Evolutionary conservation across 2,888 invertebrate species (phyloP).

Genomic region (Palloptera scutellata): DNA sequence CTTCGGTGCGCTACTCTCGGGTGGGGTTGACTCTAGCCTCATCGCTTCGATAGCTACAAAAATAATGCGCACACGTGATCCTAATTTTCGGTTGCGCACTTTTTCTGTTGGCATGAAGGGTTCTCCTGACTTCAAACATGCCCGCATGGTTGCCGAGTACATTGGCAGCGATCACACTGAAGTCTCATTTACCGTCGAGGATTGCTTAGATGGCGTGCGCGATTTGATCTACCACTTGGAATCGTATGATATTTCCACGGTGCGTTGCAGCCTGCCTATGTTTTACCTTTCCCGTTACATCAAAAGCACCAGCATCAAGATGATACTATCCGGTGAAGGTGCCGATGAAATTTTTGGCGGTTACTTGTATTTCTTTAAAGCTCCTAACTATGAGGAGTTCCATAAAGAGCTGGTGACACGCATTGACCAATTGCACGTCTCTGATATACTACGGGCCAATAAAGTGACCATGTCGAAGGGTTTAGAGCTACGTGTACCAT

Average conservation of each 20-base stretch:
- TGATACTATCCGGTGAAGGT: slow-evolving; percentile 92
- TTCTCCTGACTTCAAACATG: slow-evolving; percentile 89
- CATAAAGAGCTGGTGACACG: slow-evolving; percentile 78
- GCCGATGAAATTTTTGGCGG: slow-evolving; percentile 96
- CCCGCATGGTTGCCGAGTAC: slow-evolving; percentile 81
- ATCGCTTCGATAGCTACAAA: slow-evolving; percentile 64
- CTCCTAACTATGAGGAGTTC: slow-evolving; percentile 75
- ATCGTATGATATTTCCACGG: slow-evolving; percentile 70
- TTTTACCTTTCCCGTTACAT: slow-evolving; percentile 83
- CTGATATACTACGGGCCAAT: slow-evolving; percentile 83
- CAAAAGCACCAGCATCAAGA: slow-evolving; percentile 84
- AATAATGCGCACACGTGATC: slow-evolving; percentile 56
- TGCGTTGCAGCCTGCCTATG: slow-evolving; percentile 70
- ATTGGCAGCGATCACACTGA: slow-evolving; percentile 92
- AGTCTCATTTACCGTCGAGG: slow-evolving; percentile 82
- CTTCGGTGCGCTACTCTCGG: slow-evolving; percentile 61
- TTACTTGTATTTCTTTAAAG: slow-evolving; percentile 93
- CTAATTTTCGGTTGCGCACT: slow-evolving; percentile 68
- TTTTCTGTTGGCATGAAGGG: slow-evolving; percentile 91
- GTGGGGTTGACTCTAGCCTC: slow-evolving; percentile 64
- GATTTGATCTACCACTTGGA: slow-evolving; percentile 89
- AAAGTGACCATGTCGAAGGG: slow-evolving; percentile 77
- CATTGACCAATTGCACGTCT: slow-evolving; percentile 79
- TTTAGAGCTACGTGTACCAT: slow-evolving; percentile 87
- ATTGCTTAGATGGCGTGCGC: slow-evolving; percentile 72